These are phyloP conservation scores for Scatophagus argus DNA, from an alignment of 2,113 vertebrate genomes.

Conservation along the genomic window DNA sequence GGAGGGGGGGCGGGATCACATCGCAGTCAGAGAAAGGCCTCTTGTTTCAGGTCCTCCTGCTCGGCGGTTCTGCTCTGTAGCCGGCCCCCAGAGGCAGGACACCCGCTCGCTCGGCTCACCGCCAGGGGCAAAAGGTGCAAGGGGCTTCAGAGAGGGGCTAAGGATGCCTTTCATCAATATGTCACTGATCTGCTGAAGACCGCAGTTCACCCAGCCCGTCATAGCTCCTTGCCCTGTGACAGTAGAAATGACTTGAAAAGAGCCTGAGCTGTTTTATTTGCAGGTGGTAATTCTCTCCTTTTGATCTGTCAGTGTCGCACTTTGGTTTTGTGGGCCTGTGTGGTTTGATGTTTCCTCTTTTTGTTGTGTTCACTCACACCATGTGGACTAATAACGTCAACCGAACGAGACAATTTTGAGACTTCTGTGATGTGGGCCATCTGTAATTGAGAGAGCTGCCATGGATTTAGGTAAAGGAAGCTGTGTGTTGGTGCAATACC, in stretches of 20 bases:
- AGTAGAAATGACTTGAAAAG: slow-evolving; percentile 43
- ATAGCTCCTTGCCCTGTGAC: slow-evolving; percentile 23
- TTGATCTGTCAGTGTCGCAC: slow-evolving; percentile 40
- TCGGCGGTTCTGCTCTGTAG: slow-evolving; percentile 37
- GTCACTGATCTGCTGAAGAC: slow-evolving; percentile 72
- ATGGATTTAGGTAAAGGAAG: neutral
- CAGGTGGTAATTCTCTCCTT: slow-evolving; percentile 48
- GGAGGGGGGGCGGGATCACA: slow-evolving; percentile 24
- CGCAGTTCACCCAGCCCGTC: slow-evolving; percentile 31
- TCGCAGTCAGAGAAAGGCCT: slow-evolving; percentile 52
- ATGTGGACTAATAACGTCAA: slow-evolving; percentile 22
- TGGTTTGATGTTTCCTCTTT: slow-evolving; percentile 10
- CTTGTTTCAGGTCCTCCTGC: slow-evolving; percentile 53
- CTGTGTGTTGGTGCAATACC: neutral
- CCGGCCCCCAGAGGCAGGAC: slow-evolving; percentile 43
- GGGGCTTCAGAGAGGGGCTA: slow-evolving; percentile 57
- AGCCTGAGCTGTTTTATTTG: slow-evolving; percentile 48
- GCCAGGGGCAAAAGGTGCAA: slow-evolving; percentile 58
- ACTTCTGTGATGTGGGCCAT: slow-evolving; percentile 52
- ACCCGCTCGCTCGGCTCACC: slow-evolving; percentile 49
- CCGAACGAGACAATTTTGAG: slow-evolving; percentile 44
- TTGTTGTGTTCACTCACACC: slow-evolving; percentile 30
- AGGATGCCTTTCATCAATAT: slow-evolving; percentile 73
- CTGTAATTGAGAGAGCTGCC: slow-evolving; percentile 23
- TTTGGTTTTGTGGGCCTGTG: slow-evolving; percentile 29